Evolutionary conservation across 2,888 invertebrate species (phyloP).

Genomic region (Hypomecis punctinalis): DNA sequence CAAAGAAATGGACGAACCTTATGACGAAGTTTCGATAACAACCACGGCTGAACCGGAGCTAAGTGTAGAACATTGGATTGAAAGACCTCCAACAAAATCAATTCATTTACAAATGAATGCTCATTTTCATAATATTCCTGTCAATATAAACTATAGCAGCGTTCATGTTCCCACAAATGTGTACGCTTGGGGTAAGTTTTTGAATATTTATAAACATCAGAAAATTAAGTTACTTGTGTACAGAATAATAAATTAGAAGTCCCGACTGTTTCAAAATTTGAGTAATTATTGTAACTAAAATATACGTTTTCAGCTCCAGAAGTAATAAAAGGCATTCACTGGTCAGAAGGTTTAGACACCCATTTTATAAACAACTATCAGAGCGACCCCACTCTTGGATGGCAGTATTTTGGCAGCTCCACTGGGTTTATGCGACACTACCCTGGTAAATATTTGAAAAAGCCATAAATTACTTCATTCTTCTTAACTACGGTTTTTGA

Average conservation of each 20-base stretch:
- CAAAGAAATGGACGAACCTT: conserved; percentile 87
- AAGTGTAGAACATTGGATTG: conserved; percentile 79
- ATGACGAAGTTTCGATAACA: conserved; percentile 77
- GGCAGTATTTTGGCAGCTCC: conserved; percentile 99
- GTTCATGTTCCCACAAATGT: conserved; percentile 99
- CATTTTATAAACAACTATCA: conserved; percentile 95
- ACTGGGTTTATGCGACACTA: conserved; percentile 98
- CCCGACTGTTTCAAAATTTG: neutral
- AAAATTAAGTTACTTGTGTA: neutral
- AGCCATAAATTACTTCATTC: neutral
- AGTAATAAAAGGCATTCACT: conserved; percentile 96
- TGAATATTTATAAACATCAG: conserved; percentile 5
- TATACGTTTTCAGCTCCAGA: conserved; percentile 86
- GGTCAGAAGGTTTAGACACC: conserved; percentile 97
- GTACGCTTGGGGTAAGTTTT: conserved; percentile 91
- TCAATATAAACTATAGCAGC: conserved; percentile 92
- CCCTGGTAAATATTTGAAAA: conserved; percentile 87
- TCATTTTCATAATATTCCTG: conserved; percentile 91
- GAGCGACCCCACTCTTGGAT: conserved; percentile 94
- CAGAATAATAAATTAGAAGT: too few relatives aligned
- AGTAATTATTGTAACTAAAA: neutral
- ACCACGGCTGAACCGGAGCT: conserved; percentile 84
- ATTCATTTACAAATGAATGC: conserved; percentile 88
- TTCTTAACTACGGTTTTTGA: neutral
- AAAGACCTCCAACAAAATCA: conserved; percentile 84